Percentiles rank a stretch among this genome's conserved stretches.
Evolutionary conservation across 2,888 invertebrate genomes (phyloP).

Genomic region (Cheilosia urbana): DNA sequence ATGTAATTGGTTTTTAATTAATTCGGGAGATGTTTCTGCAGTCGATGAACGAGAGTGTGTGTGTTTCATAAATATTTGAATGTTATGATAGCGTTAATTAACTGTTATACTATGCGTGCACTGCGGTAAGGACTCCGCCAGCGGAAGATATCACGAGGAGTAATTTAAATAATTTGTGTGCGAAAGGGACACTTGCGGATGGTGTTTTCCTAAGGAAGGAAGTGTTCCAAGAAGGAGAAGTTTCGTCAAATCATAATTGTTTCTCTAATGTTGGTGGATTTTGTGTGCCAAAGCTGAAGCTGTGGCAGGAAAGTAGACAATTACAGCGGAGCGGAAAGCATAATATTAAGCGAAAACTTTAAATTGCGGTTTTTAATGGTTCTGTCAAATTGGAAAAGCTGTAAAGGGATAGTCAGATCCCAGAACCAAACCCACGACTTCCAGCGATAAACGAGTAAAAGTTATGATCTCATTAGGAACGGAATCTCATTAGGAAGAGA

Average conservation of each 20-base stretch:
- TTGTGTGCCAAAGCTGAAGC: neutral
- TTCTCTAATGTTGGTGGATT: conserved; percentile 41
- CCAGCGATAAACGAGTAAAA: neutral
- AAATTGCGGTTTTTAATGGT: conserved; percentile 43
- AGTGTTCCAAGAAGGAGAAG: conserved; percentile 7
- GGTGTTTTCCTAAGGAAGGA: neutral
- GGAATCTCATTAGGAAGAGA: neutral
- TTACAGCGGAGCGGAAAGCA: conserved; percentile 5
- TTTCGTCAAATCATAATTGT: conserved; percentile 61
- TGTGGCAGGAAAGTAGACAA: neutral
- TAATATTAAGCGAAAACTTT: conserved; percentile 44
- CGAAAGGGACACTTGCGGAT: conserved; percentile 13
- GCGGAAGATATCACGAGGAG: conserved; percentile 55
- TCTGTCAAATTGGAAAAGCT: neutral
- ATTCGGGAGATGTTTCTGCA: conserved; percentile 62
- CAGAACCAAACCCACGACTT: too few species aligned
- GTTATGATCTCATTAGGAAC: conserved; percentile 18
- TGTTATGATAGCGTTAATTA: conserved; percentile 75
- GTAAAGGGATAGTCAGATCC: neutral
- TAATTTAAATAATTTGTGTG: conserved; percentile 61
- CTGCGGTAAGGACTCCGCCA: conserved; percentile 38
- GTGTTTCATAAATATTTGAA: conserved; percentile 70
- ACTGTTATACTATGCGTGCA: conserved; percentile 70
- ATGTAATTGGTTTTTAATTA: conserved; percentile 75
- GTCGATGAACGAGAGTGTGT: neutral